phyloP scores from a whole-genome alignment of 2,888 invertebrate species.

The Gonocerus acuteangulatus region DNA sequence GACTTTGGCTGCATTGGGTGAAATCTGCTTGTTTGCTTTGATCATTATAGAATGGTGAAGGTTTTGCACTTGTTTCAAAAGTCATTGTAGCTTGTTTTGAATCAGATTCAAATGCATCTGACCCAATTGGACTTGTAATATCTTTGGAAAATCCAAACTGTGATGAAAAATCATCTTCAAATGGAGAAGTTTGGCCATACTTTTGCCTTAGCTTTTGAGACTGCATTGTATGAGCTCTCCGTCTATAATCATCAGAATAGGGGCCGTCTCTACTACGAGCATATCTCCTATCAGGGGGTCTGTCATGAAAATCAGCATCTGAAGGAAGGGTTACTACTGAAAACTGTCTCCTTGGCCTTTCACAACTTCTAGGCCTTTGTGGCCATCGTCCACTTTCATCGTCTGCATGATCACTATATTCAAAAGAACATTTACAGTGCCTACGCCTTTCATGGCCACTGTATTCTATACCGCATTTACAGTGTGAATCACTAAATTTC shows the following conservation, averaged over 20 bases:
- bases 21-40: conserved; percentile 13
- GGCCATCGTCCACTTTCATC: conserved; percentile 35
- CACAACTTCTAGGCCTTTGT: conserved; percentile 34
- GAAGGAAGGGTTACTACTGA: conserved; percentile 30
- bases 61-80: conserved; percentile 25
- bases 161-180: conserved; percentile 53
- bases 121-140: conserved; percentile 39
- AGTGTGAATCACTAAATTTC: conserved; percentile 34
- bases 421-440: conserved; percentile 71
- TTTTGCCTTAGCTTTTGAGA: conserved; percentile 42
- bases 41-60: conserved; percentile 27
- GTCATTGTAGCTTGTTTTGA: conserved; percentile 25
- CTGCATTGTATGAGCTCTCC: conserved; percentile 39
- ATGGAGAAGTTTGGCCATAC: conserved; percentile 46
- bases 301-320: conserved; percentile 35
- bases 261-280: conserved; percentile 38
- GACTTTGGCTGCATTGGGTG: background rate
- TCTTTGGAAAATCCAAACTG: conserved; percentile 45
- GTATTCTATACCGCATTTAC: too few species aligned
- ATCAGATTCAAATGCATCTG: conserved; percentile 36
- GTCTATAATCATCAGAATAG: conserved; percentile 37
- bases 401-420: conserved; percentile 43
- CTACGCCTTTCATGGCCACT: conserved; percentile 35
- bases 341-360: conserved; percentile 31
- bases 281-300: conserved; percentile 28